Percentiles rank a stretch among this genome's conserved stretches.
phyloP scores from a whole-genome alignment of 2,888 invertebrate genomes.

The Vanessa cardui region DNA sequence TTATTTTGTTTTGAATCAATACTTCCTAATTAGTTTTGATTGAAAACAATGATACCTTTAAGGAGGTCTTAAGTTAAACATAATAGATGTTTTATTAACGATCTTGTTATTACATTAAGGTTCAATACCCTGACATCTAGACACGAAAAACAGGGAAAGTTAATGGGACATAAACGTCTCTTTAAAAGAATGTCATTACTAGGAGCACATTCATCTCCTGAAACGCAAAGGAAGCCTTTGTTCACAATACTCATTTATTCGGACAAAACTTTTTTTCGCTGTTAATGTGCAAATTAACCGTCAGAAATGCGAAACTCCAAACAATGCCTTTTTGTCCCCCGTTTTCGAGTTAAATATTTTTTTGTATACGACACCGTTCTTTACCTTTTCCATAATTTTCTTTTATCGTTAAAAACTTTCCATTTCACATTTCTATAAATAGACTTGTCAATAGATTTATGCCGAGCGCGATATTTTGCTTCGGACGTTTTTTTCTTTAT shows the following conservation, averaged over 20 bases:
- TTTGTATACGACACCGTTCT: slow-evolving; percentile 4
- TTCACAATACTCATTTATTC: slow-evolving; percentile 41
- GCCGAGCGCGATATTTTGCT: no score
- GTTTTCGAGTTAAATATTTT: slow-evolving; percentile 31
- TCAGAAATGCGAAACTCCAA: slow-evolving; percentile 38
- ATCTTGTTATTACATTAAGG: background rate
- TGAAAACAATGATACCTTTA: no score
- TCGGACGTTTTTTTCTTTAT: no score
- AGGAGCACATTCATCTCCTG: slow-evolving; percentile 40
- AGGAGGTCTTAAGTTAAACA: no score
- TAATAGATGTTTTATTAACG: no score
- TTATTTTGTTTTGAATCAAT: no score
- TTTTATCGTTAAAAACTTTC: background rate
- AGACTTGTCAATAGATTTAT: background rate
- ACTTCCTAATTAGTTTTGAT: no score
- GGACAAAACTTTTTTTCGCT: slow-evolving; percentile 40
- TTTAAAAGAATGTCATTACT: slow-evolving; percentile 43
- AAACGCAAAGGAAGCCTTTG: slow-evolving; percentile 38
- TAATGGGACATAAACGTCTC: slow-evolving; percentile 39
- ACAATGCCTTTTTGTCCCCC: slow-evolving; percentile 38
- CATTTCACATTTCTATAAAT: background rate
- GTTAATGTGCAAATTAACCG: slow-evolving; percentile 47
- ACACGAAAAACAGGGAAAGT: slow-evolving; percentile 33
- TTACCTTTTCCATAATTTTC: background rate
- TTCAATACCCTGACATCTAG: background rate